A percentile compares a stretch with the other conserved stretches of the same genome.
Conservation (phyloP, 1,140 invertebrate genomes). For the Trigoniulus corallinus region DNA sequence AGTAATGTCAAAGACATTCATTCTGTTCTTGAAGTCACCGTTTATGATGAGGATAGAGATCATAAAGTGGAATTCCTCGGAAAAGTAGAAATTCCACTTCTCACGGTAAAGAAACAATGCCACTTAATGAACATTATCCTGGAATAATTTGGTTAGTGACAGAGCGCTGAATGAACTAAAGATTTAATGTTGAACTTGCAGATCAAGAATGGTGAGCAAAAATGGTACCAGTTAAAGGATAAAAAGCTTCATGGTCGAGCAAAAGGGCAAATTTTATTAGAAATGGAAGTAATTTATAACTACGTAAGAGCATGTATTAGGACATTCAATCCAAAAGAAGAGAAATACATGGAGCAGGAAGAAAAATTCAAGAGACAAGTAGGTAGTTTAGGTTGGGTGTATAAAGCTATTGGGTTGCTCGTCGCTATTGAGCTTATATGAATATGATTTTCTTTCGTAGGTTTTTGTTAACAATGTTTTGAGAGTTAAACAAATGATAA, state of each 20-base stretch:
- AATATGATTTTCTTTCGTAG: slow-evolving; percentile 17
- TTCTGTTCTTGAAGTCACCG: slow-evolving; percentile 86
- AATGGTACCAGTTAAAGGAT: slow-evolving; percentile 92
- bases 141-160: background rate
- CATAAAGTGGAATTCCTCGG: slow-evolving; percentile 97
- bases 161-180: background rate
- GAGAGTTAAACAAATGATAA: slow-evolving; percentile 72
- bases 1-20: slow-evolving; percentile 96
- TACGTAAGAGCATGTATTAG: slow-evolving; percentile 71
- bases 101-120: slow-evolving; percentile 26
- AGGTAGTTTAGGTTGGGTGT: slow-evolving; percentile 13
- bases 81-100: slow-evolving; percentile 74
- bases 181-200: slow-evolving; percentile 26
- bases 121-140: too few species aligned
- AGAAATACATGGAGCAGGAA: slow-evolving; percentile 86
- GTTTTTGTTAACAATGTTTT: slow-evolving; percentile 87
- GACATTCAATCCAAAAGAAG: slow-evolving; percentile 88
- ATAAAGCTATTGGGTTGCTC: too few species aligned
- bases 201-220: slow-evolving; percentile 58
- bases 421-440: background rate
- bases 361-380: slow-evolving; percentile 83
- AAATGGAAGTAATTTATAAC: slow-evolving; percentile 86
- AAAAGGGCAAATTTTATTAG: slow-evolving; percentile 87
- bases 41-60: slow-evolving; percentile 95
- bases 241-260: slow-evolving; percentile 73